Conservation (phyloP, 2,797 vertebrate genomes). For the Hoplostethus mediterraneus region DNA sequence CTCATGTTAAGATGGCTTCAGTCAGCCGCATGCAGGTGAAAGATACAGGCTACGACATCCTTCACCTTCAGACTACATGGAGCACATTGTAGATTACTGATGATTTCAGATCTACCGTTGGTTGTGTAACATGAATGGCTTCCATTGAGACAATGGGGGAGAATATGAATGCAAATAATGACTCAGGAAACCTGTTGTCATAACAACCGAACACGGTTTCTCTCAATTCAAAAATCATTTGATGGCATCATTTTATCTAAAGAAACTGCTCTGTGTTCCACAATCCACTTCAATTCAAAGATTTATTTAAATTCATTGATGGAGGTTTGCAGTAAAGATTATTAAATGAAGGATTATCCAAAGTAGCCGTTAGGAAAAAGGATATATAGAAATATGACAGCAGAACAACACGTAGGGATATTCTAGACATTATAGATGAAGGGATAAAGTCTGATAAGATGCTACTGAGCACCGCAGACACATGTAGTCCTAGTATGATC, state of each 20-base stretch:
- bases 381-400: too few species aligned
- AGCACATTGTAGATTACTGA: neutral
- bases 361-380: neutral
- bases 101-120: neutral
- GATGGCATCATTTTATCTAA: neutral
- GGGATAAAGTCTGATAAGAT: too few species aligned
- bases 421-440: too few species aligned
- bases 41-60: neutral
- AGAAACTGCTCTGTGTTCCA: neutral
- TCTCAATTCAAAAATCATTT: neutral
- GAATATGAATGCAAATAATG: constrained; percentile 19
- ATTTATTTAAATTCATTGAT: neutral
- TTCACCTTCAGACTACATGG: too few species aligned
- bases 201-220: constrained; percentile 64
- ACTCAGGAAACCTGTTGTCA: constrained; percentile 70
- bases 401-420: too few species aligned
- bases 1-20: too few species aligned
- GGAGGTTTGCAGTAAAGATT: neutral
- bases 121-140: constrained; percentile 23
- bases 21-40: too few species aligned
- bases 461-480: too few species aligned
- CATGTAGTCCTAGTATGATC: too few species aligned
- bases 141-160: constrained; percentile 9
- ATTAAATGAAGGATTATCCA: neutral
- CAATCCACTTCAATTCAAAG: too few species aligned